phyloP scores from a whole-genome alignment of 2,113 vertebrate species.

The Passer domesticus region DNA sequence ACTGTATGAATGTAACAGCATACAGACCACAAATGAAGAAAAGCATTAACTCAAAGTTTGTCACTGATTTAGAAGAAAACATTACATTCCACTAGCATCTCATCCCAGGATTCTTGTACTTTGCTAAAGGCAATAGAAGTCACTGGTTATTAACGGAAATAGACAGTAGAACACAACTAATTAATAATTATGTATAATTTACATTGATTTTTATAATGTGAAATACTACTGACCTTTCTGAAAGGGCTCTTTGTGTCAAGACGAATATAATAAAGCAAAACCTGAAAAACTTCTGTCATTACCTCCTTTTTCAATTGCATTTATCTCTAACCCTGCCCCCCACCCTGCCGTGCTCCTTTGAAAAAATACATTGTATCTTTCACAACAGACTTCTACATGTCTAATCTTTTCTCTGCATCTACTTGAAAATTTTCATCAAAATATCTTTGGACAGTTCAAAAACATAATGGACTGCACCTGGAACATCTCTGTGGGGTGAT shows the following conservation, averaged over 20 bases:
- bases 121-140: conserved; percentile 1
- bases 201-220: not conserved
- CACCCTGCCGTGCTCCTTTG: not conserved
- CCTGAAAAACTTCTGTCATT: not conserved
- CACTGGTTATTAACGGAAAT: conserved; percentile 7
- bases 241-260: not conserved
- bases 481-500: not conserved
- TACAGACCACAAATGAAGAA: not conserved
- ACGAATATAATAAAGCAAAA: not conserved
- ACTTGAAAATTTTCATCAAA: not conserved
- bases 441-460: not conserved
- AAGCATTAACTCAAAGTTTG: not conserved
- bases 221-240: not conserved
- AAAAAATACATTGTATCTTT: not conserved
- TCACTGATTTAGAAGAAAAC: not conserved
- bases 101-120: not conserved
- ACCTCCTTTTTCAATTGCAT: not conserved
- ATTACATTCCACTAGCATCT: not conserved
- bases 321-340: not conserved
- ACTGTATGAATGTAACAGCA: not conserved
- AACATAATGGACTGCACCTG: not conserved
- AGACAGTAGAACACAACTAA: not conserved
- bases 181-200: not conserved
- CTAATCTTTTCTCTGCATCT: not conserved
- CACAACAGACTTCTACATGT: not conserved